These are phyloP conservation scores for Dinoponera quadriceps DNA, from an alignment of 1,140 invertebrate genomes.

Conservation along the genomic window DNA sequence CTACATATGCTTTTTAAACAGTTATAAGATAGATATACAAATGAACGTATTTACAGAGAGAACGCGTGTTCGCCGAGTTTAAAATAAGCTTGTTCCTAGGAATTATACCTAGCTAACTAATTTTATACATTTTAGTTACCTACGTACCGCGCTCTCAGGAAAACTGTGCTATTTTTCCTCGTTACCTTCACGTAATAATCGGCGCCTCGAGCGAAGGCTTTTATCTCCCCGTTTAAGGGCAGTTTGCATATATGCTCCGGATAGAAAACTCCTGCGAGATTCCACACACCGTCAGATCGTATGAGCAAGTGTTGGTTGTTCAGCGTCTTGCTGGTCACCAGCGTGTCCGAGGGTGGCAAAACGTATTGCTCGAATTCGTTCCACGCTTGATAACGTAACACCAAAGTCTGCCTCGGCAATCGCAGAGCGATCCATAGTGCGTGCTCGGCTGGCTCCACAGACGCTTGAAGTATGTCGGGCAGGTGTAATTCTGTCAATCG, in stretches of 20 bases:
- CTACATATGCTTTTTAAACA: neutral
- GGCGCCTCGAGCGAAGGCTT: conserved; percentile 44
- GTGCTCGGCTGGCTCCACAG: conserved; percentile 41
- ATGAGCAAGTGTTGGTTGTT: conserved; percentile 75
- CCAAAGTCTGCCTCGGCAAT: conserved; percentile 65
- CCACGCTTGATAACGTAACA: conserved; percentile 73
- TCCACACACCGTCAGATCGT: conserved; percentile 77
- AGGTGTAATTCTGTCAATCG: conserved; percentile 66
- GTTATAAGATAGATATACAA: conserved; percentile 13
- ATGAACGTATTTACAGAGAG: conserved; percentile 5
- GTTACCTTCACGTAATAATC: conserved; percentile 68
- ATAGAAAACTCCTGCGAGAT: conserved; percentile 70
- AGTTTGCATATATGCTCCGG: conserved; percentile 67
- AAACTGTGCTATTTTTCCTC: conserved; percentile 42
- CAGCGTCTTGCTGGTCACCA: conserved; percentile 55
- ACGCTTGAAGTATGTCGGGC: conserved; percentile 66
- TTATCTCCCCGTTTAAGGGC: conserved; percentile 64
- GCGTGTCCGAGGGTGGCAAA: conserved; percentile 63
- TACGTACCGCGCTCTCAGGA: conserved; percentile 64
- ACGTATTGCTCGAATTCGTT: conserved; percentile 66
- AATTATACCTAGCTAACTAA: neutral
- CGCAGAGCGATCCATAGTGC: conserved; percentile 75
- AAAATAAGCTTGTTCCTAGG: neutral
- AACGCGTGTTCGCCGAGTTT: neutral
- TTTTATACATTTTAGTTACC: conserved; percentile 24